These are phyloP conservation scores for Heliconius hewitsoni DNA, from an alignment of 1,140 invertebrate genomes.

Conservation along the genomic window DNA sequence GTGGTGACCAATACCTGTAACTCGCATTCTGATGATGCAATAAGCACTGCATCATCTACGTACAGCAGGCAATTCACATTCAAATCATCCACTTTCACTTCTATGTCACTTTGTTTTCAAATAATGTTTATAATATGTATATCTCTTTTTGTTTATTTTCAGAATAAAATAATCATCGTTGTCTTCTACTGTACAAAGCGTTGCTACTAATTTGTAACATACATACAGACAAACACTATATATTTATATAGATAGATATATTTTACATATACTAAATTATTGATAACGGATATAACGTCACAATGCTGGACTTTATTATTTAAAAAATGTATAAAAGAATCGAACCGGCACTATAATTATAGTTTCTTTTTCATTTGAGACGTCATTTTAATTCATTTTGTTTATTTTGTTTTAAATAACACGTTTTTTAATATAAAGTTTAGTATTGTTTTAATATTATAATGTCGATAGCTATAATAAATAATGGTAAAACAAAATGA, in stretches of 20 bases:
- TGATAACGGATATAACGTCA: neutral
- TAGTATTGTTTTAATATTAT: neutral
- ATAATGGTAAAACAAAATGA: conserved; percentile 14
- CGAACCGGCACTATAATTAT: neutral
- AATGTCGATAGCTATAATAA: neutral
- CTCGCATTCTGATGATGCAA: too few species aligned
- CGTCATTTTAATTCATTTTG: neutral
- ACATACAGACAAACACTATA: neutral
- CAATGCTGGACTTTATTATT: neutral
- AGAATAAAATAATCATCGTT: neutral
- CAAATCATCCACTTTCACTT: too few species aligned
- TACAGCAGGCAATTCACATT: too few species aligned
- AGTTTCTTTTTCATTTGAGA: neutral
- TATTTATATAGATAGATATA: conserved; percentile 8
- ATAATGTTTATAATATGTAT: too few species aligned
- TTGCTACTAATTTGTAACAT: neutral
- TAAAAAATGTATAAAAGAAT: neutral
- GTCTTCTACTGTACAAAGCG: neutral
- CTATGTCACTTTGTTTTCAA: too few species aligned
- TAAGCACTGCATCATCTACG: too few species aligned
- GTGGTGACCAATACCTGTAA: too few species aligned
- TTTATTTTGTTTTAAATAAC: neutral
- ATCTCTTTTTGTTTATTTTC: neutral
- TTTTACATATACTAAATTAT: neutral
- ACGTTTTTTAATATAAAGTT: neutral